phyloP scores from a whole-genome alignment of 2,797 vertebrate species.

The Karalla daura region DNA sequence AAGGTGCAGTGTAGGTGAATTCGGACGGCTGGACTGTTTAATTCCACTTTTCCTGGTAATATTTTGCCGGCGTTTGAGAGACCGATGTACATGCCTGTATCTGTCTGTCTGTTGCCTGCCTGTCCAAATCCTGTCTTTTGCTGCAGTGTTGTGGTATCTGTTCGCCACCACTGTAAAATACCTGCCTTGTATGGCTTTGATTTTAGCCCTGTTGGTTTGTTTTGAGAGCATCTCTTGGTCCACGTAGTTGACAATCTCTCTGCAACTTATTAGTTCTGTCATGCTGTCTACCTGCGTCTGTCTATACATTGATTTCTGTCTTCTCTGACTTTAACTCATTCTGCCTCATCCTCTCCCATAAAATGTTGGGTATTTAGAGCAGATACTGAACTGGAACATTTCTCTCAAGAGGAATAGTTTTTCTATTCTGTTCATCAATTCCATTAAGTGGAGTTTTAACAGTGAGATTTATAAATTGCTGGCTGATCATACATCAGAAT shows the following conservation, averaged over 20 bases:
- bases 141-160: conserved; percentile 13
- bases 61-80: background rate
- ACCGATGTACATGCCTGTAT: background rate
- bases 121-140: conserved; percentile 31
- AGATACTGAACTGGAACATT: background rate
- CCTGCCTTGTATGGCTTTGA: conserved; percentile 18
- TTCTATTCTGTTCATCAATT: conserved; percentile 47
- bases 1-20: background rate
- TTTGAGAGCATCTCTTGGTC: conserved; percentile 14
- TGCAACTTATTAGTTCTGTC: conserved; percentile 5
- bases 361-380: conserved; percentile 10
- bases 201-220: conserved; percentile 21
- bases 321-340: conserved; percentile 15
- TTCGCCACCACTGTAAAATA: conserved; percentile 9
- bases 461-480: background rate
- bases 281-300: conserved; percentile 36
- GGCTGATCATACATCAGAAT: background rate
- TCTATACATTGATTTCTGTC: conserved; percentile 36
- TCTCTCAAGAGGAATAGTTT: background rate
- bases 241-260: background rate
- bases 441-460: background rate
- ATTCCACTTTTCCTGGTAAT: background rate
- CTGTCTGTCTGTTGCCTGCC: conserved; percentile 28
- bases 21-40: background rate
- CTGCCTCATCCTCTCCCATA: background rate